These are phyloP conservation scores for Phaenicophaeus curvirostris DNA, from an alignment of 2,797 vertebrate genomes.

Conservation along the genomic window DNA sequence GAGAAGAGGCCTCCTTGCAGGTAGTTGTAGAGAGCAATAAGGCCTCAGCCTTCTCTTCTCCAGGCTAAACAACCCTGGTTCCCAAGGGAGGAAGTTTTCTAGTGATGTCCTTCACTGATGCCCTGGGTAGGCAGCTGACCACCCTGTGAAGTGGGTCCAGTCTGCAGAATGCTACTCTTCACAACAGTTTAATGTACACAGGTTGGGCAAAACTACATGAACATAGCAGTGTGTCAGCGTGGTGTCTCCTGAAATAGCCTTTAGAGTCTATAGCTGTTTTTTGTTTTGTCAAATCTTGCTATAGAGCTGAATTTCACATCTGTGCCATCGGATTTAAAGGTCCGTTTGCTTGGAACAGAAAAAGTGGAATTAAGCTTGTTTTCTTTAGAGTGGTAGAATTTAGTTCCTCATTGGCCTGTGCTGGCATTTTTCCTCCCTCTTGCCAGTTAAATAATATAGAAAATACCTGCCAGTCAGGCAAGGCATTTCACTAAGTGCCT, in stretches of 20 bases:
- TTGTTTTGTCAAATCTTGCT: background rate
- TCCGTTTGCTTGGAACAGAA: background rate
- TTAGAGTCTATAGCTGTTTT: background rate
- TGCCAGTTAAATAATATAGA: background rate
- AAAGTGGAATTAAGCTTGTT: background rate
- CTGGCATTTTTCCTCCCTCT: background rate
- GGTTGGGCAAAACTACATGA: background rate
- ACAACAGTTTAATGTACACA: background rate
- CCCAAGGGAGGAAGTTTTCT: too few species aligned
- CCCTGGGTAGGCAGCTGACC: too few species aligned
- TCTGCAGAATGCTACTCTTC: background rate
- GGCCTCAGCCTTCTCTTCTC: too few species aligned
- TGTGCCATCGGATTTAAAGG: background rate
- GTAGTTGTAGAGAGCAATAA: too few species aligned
- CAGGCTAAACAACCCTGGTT: too few species aligned
- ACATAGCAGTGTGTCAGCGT: fast-evolving
- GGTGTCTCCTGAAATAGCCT: background rate
- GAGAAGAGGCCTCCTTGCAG: too few species aligned
- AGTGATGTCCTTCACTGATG: too few species aligned
- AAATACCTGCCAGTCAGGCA: background rate
- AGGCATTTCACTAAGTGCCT: background rate
- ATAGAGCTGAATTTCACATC: background rate
- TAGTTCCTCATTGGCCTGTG: background rate
- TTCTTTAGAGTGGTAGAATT: background rate
- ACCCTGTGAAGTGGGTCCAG: too few species aligned